phyloP scores from a whole-genome alignment of 1,140 invertebrate genomes.

The Penaeus chinensis region DNA sequence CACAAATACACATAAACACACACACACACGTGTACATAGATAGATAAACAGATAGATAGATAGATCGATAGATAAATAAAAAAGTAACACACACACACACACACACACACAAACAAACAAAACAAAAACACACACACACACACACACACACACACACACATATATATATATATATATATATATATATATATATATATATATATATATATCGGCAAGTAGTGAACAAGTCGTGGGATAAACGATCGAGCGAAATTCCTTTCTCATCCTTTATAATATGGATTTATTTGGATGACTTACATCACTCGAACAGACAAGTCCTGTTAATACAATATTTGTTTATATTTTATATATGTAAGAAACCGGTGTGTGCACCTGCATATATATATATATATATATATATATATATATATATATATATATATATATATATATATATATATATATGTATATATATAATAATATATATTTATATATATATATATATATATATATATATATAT shows the following conservation, averaged over 20 bases:
- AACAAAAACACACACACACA: too few relatives aligned
- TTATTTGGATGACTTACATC: background rate
- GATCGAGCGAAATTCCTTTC: background rate
- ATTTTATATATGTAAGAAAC: too few relatives aligned
- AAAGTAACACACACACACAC: background rate
- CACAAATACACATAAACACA: too few relatives aligned
- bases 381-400: too few relatives aligned
- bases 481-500: too few relatives aligned
- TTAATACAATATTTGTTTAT: too few relatives aligned
- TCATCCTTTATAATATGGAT: background rate
- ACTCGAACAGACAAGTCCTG: too few relatives aligned
- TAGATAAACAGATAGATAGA: background rate
- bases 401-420: too few relatives aligned
- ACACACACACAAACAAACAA: background rate
- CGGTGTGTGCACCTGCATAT: too few relatives aligned
- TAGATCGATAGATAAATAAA: background rate
- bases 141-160: background rate
- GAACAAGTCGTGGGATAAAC: background rate
- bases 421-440: too few relatives aligned
- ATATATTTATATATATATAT: too few relatives aligned
- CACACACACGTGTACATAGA: background rate
- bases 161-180: constrained; percentile 15
- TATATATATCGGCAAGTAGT: background rate
- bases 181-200: constrained; percentile 20
- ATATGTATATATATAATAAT: too few relatives aligned